These are phyloP conservation scores for Arbacia lixula DNA, from an alignment of 53 echinoderm and acorn worm genomes.

Conservation along the genomic window DNA sequence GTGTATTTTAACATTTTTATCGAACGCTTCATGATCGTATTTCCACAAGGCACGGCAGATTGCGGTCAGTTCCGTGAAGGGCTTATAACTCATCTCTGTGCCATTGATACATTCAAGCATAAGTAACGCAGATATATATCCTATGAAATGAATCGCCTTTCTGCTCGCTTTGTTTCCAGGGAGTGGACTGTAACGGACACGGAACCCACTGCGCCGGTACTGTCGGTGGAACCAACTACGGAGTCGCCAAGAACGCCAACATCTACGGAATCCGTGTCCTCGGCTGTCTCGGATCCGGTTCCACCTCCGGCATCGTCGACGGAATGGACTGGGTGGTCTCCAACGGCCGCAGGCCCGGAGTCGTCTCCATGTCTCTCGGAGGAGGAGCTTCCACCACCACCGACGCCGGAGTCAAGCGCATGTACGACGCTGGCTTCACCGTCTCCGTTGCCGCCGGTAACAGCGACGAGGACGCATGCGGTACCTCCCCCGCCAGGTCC, in stretches of 20 bases:
- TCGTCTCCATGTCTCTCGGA: constrained; percentile 56
- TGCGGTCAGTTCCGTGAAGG: too few species aligned
- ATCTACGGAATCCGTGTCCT: constrained; percentile 82
- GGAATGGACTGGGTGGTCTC: constrained; percentile 59
- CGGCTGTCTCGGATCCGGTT: constrained; percentile 66
- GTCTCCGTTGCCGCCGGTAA: constrained; percentile 54
- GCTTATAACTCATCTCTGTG: too few species aligned
- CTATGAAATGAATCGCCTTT: too few species aligned
- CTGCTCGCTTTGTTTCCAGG: too few species aligned
- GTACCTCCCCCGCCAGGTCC: constrained; percentile 51
- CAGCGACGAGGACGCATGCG: constrained; percentile 40
- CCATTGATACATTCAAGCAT: too few species aligned
- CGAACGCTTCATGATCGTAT: too few species aligned
- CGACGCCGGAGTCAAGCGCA: constrained; percentile 25
- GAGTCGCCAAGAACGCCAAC: constrained; percentile 77
- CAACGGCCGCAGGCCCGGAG: constrained; percentile 41
- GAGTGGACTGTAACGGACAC: constrained; percentile 86
- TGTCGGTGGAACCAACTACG: constrained; percentile 76
- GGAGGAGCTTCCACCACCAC: constrained; percentile 37
- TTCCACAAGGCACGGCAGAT: too few species aligned
- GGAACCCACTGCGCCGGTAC: constrained; percentile 92
- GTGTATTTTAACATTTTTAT: too few species aligned
- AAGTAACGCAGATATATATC: too few species aligned
- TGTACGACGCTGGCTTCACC: constrained; percentile 37
- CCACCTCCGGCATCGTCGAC: constrained; percentile 59